Percentiles rank a stretch among this genome's conserved stretches.
These are phyloP conservation scores for Telmatherina bonti DNA, from an alignment of 2,797 vertebrate species.

Conservation along the genomic window DNA sequence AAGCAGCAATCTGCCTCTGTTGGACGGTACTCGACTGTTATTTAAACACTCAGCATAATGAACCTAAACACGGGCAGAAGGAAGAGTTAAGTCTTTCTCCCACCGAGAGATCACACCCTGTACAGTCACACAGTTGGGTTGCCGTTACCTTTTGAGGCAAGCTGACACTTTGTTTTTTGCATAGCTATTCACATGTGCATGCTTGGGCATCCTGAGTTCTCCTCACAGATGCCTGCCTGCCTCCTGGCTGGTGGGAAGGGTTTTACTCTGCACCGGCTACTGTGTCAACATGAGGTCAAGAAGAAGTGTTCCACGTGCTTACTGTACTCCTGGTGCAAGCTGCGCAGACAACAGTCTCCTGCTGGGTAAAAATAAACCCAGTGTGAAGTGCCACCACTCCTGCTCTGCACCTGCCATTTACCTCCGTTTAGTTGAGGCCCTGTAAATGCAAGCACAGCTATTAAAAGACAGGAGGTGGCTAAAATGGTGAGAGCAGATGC, in stretches of 20 bases:
- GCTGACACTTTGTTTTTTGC: constrained; percentile 78
- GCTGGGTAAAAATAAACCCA: constrained; percentile 79
- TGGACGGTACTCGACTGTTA: constrained; percentile 56
- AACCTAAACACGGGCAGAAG: constrained; percentile 59
- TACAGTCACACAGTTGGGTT: constrained; percentile 63
- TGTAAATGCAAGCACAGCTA: constrained; percentile 78
- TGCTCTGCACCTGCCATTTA: constrained; percentile 80
- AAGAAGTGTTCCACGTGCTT: constrained; percentile 67
- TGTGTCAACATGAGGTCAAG: constrained; percentile 80
- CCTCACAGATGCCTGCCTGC: constrained; percentile 54
- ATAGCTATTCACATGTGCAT: constrained; percentile 73
- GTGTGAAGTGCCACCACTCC: constrained; percentile 69
- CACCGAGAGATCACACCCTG: constrained; percentile 74
- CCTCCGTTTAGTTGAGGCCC: constrained; percentile 74
- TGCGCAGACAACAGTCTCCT: constrained; percentile 63
- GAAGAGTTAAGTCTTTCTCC: constrained; percentile 52
- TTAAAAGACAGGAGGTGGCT: constrained; percentile 81
- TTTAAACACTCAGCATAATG: constrained; percentile 56
- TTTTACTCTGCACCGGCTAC: constrained; percentile 62
- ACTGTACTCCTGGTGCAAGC: constrained; percentile 57
- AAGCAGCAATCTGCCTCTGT: constrained; percentile 39
- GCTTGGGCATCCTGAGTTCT: constrained; percentile 62
- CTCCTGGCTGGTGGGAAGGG: constrained; percentile 53
- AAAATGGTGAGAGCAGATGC: constrained; percentile 83
- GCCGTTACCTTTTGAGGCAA: constrained; percentile 62